Base-by-base conservation (phyloP, 2,888 invertebrate genomes). In the Oscheius sp. region DNA sequence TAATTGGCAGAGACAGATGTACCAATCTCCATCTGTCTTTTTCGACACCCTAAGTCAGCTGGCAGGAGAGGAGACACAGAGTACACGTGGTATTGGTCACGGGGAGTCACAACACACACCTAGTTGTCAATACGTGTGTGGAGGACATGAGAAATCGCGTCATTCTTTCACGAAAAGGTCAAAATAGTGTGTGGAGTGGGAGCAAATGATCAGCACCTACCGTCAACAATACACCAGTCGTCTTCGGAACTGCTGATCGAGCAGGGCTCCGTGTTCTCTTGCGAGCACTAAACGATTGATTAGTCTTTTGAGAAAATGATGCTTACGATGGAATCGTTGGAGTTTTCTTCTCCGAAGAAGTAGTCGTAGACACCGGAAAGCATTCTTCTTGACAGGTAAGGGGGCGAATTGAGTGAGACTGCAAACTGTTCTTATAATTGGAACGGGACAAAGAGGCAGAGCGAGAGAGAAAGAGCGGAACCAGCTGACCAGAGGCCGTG, bases 281-380 rank as follows among this genome's bases (percentile, higher is more conserved):
- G 62, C 10, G 73, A 62, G 11, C 37, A 47, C 72, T 62, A 59
- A 62, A 48, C 7, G 13, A 42, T 7, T 21, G n/a, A n/a, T 1
- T 13, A 21, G 2, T 33, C n/a, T 1, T 4, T 21, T 7, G 9
- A 53, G 37, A 9, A 32, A 37, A 33, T 55, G 11, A 1, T 21
- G 58, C 70, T 57, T 37, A 68, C 74, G 47, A 51, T 29, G 29
- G 76, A 73, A 51, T 76, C 73, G 53, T 73, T 76, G 32, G 76
- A 76, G 72, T 76, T 71, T 47, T 76, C 76, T 13, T 55, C 66
- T 11, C 76, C 76, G 72, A 76, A 76, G 57, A 76, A 55, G 47
- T 76, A 76, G 48, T 53, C 76, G 66, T 76, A 76, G 68, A 76
- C 42, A 48, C 73, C 73, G 73, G 73, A 48, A 48, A 76, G 76